phyloP scores from a whole-genome alignment of 2,888 invertebrate genomes.

The Orthonychiurus folsomi region DNA sequence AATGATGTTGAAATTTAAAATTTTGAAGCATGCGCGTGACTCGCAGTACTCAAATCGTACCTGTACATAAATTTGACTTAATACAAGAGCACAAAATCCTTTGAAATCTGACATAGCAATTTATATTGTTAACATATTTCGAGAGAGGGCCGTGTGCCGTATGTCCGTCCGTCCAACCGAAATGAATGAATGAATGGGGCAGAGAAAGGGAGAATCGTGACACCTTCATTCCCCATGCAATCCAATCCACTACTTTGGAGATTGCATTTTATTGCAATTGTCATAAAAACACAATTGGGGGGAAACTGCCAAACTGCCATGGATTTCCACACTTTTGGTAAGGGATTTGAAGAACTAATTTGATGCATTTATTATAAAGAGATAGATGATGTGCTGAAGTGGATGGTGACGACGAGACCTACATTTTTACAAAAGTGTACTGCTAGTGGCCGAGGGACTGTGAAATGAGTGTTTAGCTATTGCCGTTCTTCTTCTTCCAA shows the following conservation, averaged over 20 bases:
- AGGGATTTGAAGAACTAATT: not conserved
- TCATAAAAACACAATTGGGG: no score
- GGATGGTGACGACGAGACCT: not conserved
- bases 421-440: slow-evolving; percentile 1
- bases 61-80: not conserved
- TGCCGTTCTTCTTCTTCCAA: no score
- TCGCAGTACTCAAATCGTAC: not conserved
- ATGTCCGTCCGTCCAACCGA: not conserved
- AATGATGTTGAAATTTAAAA: not conserved
- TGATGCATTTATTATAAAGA: not conserved
- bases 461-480: no score
- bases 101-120: not conserved
- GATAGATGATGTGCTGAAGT: not conserved
- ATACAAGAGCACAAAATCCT: not conserved
- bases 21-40: not conserved
- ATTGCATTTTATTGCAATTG: no score
- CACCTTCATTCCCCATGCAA: no score
- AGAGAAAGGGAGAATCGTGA: no score
- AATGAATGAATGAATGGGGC: not conserved
- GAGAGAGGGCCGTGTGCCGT: not conserved
- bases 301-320: not conserved
- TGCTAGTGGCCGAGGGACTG: no score
- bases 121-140: not conserved
- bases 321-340: not conserved
- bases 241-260: no score